A percentile compares a stretch with the other conserved stretches of the same genome.
phyloP scores from a whole-genome alignment of 2,797 vertebrate genomes.

The Cygnus olor region DNA sequence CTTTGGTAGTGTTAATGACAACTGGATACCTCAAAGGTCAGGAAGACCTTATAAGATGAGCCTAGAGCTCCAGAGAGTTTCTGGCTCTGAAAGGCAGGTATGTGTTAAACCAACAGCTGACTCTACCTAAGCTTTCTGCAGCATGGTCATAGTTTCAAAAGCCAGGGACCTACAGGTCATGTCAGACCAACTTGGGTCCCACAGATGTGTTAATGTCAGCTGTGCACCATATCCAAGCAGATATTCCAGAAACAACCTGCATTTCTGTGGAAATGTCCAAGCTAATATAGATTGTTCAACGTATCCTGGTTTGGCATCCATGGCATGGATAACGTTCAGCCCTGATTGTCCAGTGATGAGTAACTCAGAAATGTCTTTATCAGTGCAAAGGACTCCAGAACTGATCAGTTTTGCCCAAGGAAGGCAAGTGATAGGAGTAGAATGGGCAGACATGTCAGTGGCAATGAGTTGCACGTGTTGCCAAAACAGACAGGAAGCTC shows the following conservation, averaged over 20 bases:
- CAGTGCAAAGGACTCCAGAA: not conserved
- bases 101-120: not conserved
- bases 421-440: accelerated
- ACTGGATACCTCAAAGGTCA: not conserved
- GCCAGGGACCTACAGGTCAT: not conserved
- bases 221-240: not conserved
- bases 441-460: not conserved
- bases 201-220: not conserved
- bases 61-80: not conserved
- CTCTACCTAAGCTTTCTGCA: not conserved
- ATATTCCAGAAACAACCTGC: not conserved
- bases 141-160: not conserved
- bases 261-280: not conserved
- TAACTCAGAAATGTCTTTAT: not conserved
- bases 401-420: not conserved
- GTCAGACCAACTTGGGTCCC: not conserved
- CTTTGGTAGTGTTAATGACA: not conserved
- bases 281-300: accelerated
- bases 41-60: not conserved
- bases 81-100: not conserved
- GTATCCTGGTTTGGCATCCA: not conserved
- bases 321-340: not conserved
- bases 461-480: not conserved
- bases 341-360: not conserved
- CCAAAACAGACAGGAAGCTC: not conserved